These are phyloP conservation scores for Brenthis hecate DNA, from an alignment of 2,888 invertebrate species.

Conservation along the genomic window DNA sequence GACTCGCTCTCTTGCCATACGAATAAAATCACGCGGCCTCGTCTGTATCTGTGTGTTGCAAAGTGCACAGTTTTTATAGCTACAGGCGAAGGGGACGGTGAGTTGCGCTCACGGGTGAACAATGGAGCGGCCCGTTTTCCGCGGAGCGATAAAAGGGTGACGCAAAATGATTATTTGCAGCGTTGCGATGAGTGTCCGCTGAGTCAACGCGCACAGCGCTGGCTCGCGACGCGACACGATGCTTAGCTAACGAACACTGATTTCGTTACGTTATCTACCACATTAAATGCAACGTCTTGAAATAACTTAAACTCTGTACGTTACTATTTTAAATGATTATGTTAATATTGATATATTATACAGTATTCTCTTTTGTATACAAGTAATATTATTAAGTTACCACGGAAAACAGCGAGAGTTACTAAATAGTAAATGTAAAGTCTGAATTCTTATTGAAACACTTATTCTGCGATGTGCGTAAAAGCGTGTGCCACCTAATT, in stretches of 20 bases:
- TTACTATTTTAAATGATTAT: neutral
- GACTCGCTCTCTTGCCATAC: conserved; percentile 64
- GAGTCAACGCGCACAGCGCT: conserved; percentile 65
- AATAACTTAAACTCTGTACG: conserved; percentile 29
- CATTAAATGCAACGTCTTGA: conserved; percentile 31
- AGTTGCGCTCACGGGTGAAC: conserved; percentile 55
- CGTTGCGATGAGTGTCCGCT: conserved; percentile 78
- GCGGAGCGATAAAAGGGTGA: conserved; percentile 75
- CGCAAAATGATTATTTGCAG: conserved; percentile 81
- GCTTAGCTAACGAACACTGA: conserved; percentile 32
- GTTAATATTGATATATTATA: neutral
- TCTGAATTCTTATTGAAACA: conserved; percentile 23
- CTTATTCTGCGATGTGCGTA: conserved; percentile 47
- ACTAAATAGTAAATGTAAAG: neutral
- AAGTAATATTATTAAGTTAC: too few species aligned
- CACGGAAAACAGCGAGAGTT: neutral
- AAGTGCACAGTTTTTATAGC: conserved; percentile 31
- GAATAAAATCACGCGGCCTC: conserved; percentile 57
- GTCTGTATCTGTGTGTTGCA: conserved; percentile 59
- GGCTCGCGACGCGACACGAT: conserved; percentile 17
- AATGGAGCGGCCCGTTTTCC: conserved; percentile 71
- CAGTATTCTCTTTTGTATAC: too few species aligned
- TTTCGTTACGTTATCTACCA: conserved; percentile 38
- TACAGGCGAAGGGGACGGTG: conserved; percentile 46
- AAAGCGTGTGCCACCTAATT: conserved; percentile 75